A percentile compares a stretch with the other conserved stretches of the same genome.
Conservation (phyloP, 2,113 vertebrate species). For the Megaceryle torquata region DNA sequence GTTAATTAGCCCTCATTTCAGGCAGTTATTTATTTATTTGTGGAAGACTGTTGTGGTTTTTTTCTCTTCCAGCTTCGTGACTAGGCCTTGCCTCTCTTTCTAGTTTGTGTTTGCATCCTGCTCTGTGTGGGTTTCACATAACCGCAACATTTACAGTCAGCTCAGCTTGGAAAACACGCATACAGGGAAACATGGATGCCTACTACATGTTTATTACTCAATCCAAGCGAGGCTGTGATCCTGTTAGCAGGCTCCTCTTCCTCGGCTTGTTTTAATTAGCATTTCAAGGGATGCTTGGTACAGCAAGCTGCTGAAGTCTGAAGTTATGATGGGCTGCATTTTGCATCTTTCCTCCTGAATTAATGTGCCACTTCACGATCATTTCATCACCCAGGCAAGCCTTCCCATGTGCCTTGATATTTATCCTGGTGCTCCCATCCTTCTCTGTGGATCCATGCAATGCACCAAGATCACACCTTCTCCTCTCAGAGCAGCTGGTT, state of each 20-base stretch:
- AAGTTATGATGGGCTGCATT: neutral
- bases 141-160: neutral
- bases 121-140: constrained; percentile 23
- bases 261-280: constrained; percentile 30
- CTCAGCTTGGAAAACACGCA: neutral
- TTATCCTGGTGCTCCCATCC: neutral
- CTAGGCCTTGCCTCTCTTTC: neutral
- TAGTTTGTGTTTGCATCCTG: neutral
- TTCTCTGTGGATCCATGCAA: neutral
- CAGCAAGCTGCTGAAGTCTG: neutral
- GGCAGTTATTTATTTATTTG: constrained; percentile 49
- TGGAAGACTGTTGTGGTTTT: neutral
- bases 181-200: constrained; percentile 8
- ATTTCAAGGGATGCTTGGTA: constrained; percentile 1
- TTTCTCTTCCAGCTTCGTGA: neutral
- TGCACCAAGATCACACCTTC: neutral
- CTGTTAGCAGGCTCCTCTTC: constrained; percentile 7
- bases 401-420: neutral
- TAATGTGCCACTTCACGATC: neutral
- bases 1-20: constrained; percentile 59
- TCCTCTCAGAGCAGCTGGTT: constrained; percentile 31
- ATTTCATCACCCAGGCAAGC: neutral
- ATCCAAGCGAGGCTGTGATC: neutral
- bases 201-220: constrained; percentile 7
- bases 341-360: neutral